Conservation (phyloP, 2,888 invertebrate genomes). For the Lasioglossum calceatum region DNA sequence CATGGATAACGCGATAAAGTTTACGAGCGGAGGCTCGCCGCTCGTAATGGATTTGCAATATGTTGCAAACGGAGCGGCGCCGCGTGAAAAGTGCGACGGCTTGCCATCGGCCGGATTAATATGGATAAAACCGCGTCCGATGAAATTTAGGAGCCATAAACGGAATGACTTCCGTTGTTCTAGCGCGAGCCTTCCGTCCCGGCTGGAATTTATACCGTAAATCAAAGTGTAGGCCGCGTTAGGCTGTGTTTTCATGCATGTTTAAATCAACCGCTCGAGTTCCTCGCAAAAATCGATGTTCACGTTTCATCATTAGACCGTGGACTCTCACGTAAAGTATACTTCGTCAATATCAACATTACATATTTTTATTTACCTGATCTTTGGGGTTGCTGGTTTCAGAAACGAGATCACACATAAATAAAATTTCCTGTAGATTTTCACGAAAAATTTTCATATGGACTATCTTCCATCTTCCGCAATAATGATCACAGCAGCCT, state of each 20-base stretch:
- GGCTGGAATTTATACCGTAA: background rate
- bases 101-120: conserved; percentile 68
- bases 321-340: background rate
- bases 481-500: conserved; percentile 2
- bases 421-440: background rate
- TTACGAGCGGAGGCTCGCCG: conserved; percentile 69
- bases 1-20: conserved; percentile 73
- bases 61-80: conserved; percentile 64
- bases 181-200: conserved; percentile 2
- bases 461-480: background rate
- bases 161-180: conserved; percentile 28
- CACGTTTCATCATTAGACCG: background rate
- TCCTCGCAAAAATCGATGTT: background rate
- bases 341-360: background rate
- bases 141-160: conserved; percentile 42
- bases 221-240: background rate
- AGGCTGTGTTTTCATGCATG: background rate
- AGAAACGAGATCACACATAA: too few species aligned
- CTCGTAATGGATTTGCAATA: conserved; percentile 73
- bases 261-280: background rate
- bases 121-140: conserved; percentile 54
- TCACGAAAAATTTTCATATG: background rate
- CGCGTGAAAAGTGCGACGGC: conserved; percentile 66
- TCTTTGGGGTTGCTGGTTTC: background rate
- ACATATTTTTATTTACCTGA: background rate